Evolutionary conservation across 2,797 vertebrate species (phyloP).

Genomic region (Carapus acus): DNA sequence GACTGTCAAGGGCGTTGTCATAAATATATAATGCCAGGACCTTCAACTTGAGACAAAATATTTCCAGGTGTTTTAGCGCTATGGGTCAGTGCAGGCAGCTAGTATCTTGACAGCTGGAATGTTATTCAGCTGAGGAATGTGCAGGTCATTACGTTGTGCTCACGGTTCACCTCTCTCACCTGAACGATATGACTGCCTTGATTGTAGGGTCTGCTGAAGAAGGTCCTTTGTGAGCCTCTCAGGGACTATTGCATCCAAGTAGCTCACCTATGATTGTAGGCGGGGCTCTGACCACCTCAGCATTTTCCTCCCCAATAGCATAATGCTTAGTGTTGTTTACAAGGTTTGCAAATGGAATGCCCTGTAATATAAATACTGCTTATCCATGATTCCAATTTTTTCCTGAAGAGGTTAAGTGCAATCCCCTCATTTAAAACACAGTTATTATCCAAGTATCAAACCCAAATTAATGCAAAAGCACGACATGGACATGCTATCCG

Average conservation of each 20-base stretch:
- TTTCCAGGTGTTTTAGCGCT: slow-evolving; percentile 53
- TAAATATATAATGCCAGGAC: slow-evolving; percentile 21
- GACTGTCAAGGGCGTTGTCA: slow-evolving; percentile 7
- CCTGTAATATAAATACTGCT: not conserved
- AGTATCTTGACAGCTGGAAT: slow-evolving; percentile 65
- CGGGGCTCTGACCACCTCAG: slow-evolving; percentile 8
- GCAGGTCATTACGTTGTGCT: slow-evolving; percentile 63
- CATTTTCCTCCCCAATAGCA: slow-evolving; percentile 9
- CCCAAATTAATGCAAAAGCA: too few relatives aligned
- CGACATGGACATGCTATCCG: too few relatives aligned
- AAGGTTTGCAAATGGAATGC: not conserved
- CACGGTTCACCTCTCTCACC: slow-evolving; percentile 68
- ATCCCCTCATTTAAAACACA: too few relatives aligned
- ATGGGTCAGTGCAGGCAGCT: slow-evolving; percentile 49
- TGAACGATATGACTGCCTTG: slow-evolving; percentile 60
- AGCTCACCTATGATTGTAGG: slow-evolving; percentile 47
- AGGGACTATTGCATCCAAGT: slow-evolving; percentile 24
- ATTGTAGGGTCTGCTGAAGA: slow-evolving; percentile 67
- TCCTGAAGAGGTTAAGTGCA: too few relatives aligned
- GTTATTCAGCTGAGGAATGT: slow-evolving; percentile 71
- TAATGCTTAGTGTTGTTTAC: slow-evolving; percentile 1
- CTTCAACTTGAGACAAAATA: slow-evolving; percentile 28
- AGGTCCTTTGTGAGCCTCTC: slow-evolving; percentile 62
- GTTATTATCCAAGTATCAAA: too few relatives aligned
- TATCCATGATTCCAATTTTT: not conserved